Evolutionary conservation across 2,113 vertebrate genomes (phyloP), one percentile per base, ranked within the genome.

Genomic region (Lichenostomus cassidix): DNA sequence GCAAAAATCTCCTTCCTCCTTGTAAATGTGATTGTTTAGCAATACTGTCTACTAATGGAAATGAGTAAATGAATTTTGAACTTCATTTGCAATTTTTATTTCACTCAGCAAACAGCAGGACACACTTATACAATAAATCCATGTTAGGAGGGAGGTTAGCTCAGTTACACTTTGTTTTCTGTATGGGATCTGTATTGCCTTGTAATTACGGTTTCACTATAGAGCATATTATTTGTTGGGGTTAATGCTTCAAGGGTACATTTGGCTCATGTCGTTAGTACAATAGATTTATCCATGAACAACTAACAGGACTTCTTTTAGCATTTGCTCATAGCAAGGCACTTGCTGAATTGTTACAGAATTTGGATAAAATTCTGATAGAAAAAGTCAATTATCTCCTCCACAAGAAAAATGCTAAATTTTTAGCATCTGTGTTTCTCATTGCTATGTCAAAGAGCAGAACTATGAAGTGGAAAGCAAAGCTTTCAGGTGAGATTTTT

Each of bases 21-120:
- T 44, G 56, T 89, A 92, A 94, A 91, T 91, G 60, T 50, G 86
- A 85, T 79, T 94, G 67, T 91, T 95, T 95, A 96, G 58, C 89
- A 91, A 83, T 94, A 81, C 27, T 37, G 3, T 28, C 59, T 89
- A 35, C 27, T 83, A 83, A 77, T 27, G 41, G 44, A 46, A 90
- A 39, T 24, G 44, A n/a, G 49, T 83, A 97, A 93, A 92, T 63
- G 2, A 82, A 87, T 85, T 93, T 90, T 85, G 69, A 83, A 92
- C 64, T 75, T 87, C 73, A 56, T 59, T 63, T 87, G 11, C 12
- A 78, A 47, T 59, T 95, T 95, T 92, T 87, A 78, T 88, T 88
- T 92, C 74, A 46, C 11, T 63, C 27, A n/a, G 24, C 31, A 80
- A 73, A 58, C 29, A 85, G 58, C 28, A 77, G 42, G 33, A 58